Evolutionary conservation across 2,113 vertebrate genomes (phyloP).

Genomic region (Syngnathoides biaculeatus): DNA sequence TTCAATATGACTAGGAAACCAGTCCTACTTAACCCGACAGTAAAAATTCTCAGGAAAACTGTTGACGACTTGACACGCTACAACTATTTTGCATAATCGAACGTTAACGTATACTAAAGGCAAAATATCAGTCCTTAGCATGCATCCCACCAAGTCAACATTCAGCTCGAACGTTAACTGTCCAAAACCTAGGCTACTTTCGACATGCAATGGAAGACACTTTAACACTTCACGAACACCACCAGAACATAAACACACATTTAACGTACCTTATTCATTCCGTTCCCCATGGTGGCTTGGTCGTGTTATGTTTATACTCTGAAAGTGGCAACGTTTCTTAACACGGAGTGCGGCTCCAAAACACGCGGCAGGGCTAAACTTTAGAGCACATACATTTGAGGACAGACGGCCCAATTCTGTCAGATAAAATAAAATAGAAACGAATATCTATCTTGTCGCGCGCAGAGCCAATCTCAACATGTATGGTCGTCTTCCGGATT

Average conservation of each 20-base stretch:
- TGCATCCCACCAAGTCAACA: neutral
- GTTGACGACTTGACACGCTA: neutral
- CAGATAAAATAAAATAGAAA: neutral
- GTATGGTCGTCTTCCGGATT: slow-evolving; percentile 54
- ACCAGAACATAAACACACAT: neutral
- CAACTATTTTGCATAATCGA: neutral
- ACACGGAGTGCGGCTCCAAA: slow-evolving; percentile 21
- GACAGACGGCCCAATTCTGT: neutral
- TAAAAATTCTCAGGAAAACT: neutral
- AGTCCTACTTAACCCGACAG: neutral
- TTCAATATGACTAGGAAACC: neutral
- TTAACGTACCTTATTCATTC: slow-evolving; percentile 72
- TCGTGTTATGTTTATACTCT: neutral
- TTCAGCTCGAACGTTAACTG: neutral
- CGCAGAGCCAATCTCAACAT: slow-evolving; percentile 20
- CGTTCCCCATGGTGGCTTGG: slow-evolving; percentile 67
- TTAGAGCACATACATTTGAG: neutral
- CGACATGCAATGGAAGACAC: neutral
- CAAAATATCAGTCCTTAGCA: neutral
- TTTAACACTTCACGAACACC: neutral
- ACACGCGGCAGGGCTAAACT: neutral
- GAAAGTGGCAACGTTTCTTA: neutral
- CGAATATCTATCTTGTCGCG: slow-evolving; percentile 1
- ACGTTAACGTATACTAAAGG: neutral
- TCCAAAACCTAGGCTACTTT: slow-evolving; percentile 9